Evolutionary conservation across 2,113 vertebrate species (phyloP).

Genomic region (Phocoena phocoena): DNA sequence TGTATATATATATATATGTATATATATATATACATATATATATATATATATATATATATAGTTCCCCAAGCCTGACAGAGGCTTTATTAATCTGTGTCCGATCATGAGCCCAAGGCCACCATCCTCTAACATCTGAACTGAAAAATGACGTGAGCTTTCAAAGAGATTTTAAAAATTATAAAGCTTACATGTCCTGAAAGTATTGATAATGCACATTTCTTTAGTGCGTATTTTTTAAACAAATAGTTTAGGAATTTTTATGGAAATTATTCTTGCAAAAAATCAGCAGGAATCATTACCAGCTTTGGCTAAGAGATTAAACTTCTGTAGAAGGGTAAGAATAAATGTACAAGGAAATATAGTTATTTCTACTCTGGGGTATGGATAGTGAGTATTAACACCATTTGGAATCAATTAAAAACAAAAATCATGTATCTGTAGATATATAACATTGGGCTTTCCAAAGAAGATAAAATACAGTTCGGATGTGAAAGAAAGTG

Average conservation of each 20-base stretch:
- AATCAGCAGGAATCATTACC: not conserved
- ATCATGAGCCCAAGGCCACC: not conserved
- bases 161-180: not conserved
- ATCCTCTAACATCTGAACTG: not conserved
- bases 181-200: not conserved
- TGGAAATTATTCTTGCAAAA: not conserved
- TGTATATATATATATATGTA: too few species aligned
- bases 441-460: not conserved
- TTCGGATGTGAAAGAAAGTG: not conserved
- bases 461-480: not conserved
- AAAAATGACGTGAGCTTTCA: constrained; percentile 12
- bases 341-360: not conserved
- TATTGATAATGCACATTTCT: not conserved
- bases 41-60: not conserved
- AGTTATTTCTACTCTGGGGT: not conserved
- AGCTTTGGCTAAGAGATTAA: constrained; percentile 27
- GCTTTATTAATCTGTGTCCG: not conserved
- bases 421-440: not conserved
- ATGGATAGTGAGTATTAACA: not conserved
- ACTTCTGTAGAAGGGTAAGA: not conserved
- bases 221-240: not conserved
- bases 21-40: too few species aligned
- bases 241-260: not conserved
- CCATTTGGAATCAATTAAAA: not conserved
- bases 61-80: not conserved